Evolutionary conservation across 2,888 invertebrate genomes (phyloP).

Genomic region (Leptogaster cylindrica): DNA sequence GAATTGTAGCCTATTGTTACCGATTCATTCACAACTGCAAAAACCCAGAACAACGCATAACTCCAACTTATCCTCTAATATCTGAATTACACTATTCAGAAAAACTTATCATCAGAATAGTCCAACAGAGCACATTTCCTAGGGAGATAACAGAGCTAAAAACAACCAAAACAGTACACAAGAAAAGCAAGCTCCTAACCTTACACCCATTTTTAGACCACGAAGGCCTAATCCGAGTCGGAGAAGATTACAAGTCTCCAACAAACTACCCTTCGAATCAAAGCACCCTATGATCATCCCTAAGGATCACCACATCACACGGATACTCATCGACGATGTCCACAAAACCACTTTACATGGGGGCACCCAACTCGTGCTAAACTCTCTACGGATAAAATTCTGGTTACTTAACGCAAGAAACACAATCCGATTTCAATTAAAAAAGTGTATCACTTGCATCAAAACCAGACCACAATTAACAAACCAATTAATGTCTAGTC

Average conservation of each 20-base stretch:
- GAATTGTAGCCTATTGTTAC: no score
- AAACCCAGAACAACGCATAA: neutral
- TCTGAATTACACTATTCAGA: no score
- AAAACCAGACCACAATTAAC: no score
- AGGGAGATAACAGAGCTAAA: neutral
- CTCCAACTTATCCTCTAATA: fast-evolving
- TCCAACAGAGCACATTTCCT: neutral
- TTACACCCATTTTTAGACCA: neutral
- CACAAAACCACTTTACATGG: no score
- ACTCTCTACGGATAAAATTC: no score
- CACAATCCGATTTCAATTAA: no score
- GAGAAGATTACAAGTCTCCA: neutral
- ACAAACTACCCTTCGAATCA: neutral
- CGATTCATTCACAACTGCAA: no score
- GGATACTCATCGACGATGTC: no score
- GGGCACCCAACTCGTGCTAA: no score
- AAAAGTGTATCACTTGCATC: no score
- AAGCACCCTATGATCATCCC: neutral
- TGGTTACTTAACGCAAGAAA: no score
- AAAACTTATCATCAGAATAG: neutral
- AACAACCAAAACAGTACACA: neutral
- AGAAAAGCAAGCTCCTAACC: neutral
- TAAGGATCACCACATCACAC: neutral
- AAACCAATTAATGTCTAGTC: no score
- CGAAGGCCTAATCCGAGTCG: neutral